A percentile compares a stretch with the other conserved stretches of the same genome.
These are phyloP conservation scores for Halocynthia roretzi DNA, from an alignment of 23 tunicate species.

Conservation along the genomic window DNA sequence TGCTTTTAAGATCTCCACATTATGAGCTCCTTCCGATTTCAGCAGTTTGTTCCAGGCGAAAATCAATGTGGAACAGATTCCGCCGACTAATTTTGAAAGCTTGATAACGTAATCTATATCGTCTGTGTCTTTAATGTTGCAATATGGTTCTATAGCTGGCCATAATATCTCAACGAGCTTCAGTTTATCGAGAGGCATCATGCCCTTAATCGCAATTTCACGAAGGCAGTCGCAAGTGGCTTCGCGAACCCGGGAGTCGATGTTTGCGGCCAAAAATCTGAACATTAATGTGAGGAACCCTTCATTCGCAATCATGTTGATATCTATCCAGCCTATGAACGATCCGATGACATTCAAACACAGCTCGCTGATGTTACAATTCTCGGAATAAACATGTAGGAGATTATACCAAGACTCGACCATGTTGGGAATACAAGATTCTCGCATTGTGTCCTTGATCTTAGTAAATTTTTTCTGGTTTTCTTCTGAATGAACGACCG, in stretches of 20 bases:
- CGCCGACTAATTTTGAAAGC: constrained; percentile 64
- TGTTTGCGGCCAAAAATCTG: constrained; percentile 45
- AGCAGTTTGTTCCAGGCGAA: constrained; percentile 58
- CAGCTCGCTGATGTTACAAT: constrained; percentile 12
- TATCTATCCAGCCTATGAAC: constrained; percentile 92
- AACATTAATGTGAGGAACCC: constrained; percentile 23
- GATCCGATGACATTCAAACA: constrained; percentile 82
- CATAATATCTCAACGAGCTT: constrained; percentile 56
- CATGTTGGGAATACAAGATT: constrained; percentile 51
- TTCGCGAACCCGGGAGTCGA: constrained; percentile 45
- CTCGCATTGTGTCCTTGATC: constrained; percentile 92
- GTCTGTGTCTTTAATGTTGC: constrained; percentile 33
- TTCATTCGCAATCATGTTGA: constrained; percentile 81
- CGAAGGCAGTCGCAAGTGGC: constrained; percentile 82
- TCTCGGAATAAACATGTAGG: constrained; percentile 5
- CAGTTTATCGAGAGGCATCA: constrained; percentile 83
- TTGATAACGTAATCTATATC: constrained; percentile 79
- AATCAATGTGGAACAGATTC: constrained; percentile 62
- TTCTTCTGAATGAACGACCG: constrained; percentile 54
- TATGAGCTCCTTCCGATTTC: not conserved
- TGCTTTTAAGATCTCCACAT: not conserved
- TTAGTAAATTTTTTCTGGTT: constrained; percentile 50
- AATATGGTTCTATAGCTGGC: constrained; percentile 46
- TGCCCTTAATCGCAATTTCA: constrained; percentile 83
- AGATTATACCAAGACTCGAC: constrained; percentile 79